Evolutionary conservation across 1,140 invertebrate genomes (phyloP).

Genomic region (Microplitis demolitor): DNA sequence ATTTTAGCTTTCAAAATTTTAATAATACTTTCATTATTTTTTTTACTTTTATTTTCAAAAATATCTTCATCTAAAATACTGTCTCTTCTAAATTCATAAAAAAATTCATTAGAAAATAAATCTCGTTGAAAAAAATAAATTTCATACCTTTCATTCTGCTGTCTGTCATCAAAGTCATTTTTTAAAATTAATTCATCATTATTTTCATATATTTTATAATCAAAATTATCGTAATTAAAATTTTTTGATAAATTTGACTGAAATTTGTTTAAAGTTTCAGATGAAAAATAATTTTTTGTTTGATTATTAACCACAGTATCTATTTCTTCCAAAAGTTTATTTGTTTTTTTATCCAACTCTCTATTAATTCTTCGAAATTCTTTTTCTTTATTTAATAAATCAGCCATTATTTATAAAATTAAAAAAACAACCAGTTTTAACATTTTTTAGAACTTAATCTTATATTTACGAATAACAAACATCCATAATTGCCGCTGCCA

Average conservation of each 20-base stretch:
- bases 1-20: conserved; percentile 57
- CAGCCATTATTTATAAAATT: conserved; percentile 44
- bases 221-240: neutral
- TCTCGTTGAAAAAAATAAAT: neutral
- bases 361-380: conserved; percentile 60
- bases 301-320: conserved; percentile 52
- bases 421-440: too few relatives aligned
- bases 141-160: neutral
- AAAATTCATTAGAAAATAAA: neutral
- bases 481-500: too few relatives aligned
- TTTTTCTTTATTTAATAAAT: conserved; percentile 58
- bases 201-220: neutral
- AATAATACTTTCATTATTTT: conserved; percentile 43
- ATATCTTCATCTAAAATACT: neutral
- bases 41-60: neutral
- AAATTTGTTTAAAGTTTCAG: neutral
- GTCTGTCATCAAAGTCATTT: too few relatives aligned
- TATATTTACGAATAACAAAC: too few relatives aligned
- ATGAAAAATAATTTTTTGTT: neutral
- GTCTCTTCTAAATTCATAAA: conserved; percentile 14
- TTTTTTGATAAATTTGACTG: neutral
- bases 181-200: neutral
- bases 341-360: conserved; percentile 59
- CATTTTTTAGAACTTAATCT: too few relatives aligned
- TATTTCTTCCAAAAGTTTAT: conserved; percentile 58